phyloP scores from a whole-genome alignment of 2,797 vertebrate species.

The Coluber constrictor region DNA sequence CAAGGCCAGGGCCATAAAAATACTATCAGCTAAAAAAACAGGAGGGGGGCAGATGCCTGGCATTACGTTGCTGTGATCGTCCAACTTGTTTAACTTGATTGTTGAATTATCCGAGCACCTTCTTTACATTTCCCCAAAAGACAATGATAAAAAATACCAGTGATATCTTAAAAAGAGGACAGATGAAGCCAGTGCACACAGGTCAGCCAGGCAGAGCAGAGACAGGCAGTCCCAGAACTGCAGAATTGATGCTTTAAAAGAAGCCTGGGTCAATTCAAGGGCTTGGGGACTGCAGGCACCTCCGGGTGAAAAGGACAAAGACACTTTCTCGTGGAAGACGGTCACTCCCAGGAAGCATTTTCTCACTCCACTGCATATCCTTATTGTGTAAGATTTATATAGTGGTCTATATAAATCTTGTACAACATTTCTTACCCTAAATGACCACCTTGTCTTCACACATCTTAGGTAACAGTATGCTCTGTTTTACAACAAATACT shows the following conservation, averaged over 20 bases:
- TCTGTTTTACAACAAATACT: neutral
- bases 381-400: neutral
- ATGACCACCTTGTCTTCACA: neutral
- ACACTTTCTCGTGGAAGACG: neutral
- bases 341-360: neutral
- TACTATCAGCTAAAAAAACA: neutral
- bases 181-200: accelerated
- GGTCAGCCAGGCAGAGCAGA: too few relatives aligned
- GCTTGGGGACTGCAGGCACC: neutral
- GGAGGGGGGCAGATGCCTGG: neutral
- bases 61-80: neutral
- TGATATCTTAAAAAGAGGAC: neutral
- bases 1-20: neutral
- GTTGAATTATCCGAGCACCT: neutral
- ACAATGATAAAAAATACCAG: neutral
- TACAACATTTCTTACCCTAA: neutral
- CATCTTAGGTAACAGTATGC: neutral
- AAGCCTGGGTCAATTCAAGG: neutral
- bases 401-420: too few relatives aligned
- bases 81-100: neutral
- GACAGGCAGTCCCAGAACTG: neutral
- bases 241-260: neutral
- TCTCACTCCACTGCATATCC: neutral
- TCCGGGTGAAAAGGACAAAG: neutral
- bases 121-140: neutral